Conservation (phyloP, 2,797 vertebrate genomes). For the Myotis myotis region DNA sequence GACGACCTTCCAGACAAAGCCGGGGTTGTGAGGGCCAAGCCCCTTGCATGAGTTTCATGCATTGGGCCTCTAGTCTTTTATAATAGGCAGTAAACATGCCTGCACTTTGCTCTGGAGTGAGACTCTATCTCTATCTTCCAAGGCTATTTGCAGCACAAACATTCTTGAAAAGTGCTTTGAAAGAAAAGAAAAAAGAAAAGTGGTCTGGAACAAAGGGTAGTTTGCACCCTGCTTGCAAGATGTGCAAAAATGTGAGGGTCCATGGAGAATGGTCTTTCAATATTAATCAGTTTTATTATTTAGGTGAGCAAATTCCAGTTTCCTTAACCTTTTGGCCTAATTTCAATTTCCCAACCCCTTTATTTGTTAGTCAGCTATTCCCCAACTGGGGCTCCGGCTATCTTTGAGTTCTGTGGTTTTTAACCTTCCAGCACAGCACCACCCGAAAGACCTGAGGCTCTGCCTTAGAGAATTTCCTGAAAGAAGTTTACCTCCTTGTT, state of each 20-base stretch:
- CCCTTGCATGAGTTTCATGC: no score
- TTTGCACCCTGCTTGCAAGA: background rate
- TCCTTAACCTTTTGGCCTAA: background rate
- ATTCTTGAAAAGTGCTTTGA: background rate
- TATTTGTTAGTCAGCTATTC: background rate
- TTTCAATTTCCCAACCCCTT: background rate
- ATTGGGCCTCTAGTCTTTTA: background rate
- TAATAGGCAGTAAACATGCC: background rate
- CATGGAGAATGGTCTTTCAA: background rate
- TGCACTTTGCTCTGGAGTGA: background rate
- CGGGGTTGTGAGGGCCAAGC: no score
- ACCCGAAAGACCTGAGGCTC: background rate
- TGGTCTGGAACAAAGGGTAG: background rate
- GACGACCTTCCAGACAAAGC: no score
- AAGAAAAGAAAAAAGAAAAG: background rate
- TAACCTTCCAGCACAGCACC: background rate
- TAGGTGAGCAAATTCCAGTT: background rate
- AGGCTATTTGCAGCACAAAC: background rate
- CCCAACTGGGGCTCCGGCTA: background rate
- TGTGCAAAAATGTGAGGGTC: background rate
- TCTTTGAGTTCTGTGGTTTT: background rate
- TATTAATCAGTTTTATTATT: background rate
- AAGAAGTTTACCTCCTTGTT: background rate
- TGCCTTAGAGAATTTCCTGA: background rate
- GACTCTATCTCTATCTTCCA: background rate